Base-by-base conservation (phyloP, 2,888 invertebrate species). In the Eucriotettix oculatus region DNA sequence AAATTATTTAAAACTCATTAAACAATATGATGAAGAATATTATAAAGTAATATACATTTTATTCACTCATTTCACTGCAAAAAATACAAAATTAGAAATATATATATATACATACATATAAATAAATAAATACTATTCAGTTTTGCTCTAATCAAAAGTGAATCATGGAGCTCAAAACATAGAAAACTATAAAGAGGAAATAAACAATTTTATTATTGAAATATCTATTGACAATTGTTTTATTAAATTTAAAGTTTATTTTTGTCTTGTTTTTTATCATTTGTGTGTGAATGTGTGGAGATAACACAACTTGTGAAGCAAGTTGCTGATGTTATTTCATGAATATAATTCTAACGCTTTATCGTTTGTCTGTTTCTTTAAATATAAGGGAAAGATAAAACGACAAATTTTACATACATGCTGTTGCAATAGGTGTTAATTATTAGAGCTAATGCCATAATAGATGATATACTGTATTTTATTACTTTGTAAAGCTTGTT, bases 291-390 rank as follows among this genome's bases (percentile, higher is more conserved):
- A n/a, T 42, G 55, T 41, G 40, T 55, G 55, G 55, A 55, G 42
- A 55, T 59, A 59, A 59, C 56, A 17, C 58, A 61, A 61, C 57
- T 29, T 60, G 54, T 43, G 42, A 29, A 57, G 17, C 53, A 43
- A 57, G 59, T 56, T 55, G 58, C 55, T 61, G 58, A 59, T 58
- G 56, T 58, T 57, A 61, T 61, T 58, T 61, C 61, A 56, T n/a
- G 17, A 16, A 57, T 54, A 72, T 71, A 73, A 74, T 74, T 74
- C 74, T 74, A 75, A 76, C 75, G 76, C 75, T 76, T 76, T 75
- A 75, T 72, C 70, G 73, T 70, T 69, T 65, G 65, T 60, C 54
- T 57, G 43, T 60, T 60, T 60, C 60, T 60, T 60, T 57, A 60
- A 43, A 66, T 29, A 68, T 66, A 71, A 71, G 60, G 61, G 57